phyloP scores from a whole-genome alignment of 1,140 invertebrate genomes.

The Drosophila orena region DNA sequence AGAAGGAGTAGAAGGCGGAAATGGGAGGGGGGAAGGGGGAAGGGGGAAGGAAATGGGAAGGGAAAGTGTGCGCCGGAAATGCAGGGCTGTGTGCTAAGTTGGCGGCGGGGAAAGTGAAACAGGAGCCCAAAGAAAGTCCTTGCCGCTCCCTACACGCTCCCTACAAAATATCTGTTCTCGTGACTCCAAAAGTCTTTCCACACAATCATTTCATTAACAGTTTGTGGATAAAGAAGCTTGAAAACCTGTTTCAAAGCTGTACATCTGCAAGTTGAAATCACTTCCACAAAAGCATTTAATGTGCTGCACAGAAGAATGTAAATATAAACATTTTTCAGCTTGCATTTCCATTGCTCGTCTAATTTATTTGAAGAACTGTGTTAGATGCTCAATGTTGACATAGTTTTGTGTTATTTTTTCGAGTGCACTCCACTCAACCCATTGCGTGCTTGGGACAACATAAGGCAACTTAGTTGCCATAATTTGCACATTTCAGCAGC shows the following conservation, averaged over 20 bases:
- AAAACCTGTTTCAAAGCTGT: too few relatives aligned
- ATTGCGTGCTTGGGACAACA: constrained; percentile 64
- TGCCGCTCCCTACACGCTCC: neutral
- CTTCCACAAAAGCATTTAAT: too few relatives aligned
- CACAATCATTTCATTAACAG: too few relatives aligned
- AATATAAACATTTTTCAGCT: too few relatives aligned
- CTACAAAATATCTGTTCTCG: neutral
- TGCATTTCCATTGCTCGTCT: too few relatives aligned
- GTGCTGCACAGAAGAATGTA: too few relatives aligned
- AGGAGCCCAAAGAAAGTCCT: constrained; percentile 31
- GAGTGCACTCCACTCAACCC: constrained; percentile 30
- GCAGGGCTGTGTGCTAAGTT: neutral
- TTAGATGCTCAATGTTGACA: neutral
- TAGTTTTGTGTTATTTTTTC: neutral
- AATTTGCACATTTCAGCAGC: constrained; percentile 75
- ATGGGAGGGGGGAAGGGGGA: neutral
- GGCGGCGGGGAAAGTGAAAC: constrained; percentile 6
- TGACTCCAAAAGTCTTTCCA: too few relatives aligned
- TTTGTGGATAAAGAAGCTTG: neutral
- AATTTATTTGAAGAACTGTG: too few relatives aligned
- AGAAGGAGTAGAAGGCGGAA: constrained; percentile 10
- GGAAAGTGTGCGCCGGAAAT: constrained; percentile 10
- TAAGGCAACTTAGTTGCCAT: constrained; percentile 77
- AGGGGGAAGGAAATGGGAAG: constrained; percentile 5
- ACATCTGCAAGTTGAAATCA: too few relatives aligned